These are phyloP conservation scores for Scophthalmus maximus DNA, from an alignment of 2,113 vertebrate species.

Conservation along the genomic window DNA sequence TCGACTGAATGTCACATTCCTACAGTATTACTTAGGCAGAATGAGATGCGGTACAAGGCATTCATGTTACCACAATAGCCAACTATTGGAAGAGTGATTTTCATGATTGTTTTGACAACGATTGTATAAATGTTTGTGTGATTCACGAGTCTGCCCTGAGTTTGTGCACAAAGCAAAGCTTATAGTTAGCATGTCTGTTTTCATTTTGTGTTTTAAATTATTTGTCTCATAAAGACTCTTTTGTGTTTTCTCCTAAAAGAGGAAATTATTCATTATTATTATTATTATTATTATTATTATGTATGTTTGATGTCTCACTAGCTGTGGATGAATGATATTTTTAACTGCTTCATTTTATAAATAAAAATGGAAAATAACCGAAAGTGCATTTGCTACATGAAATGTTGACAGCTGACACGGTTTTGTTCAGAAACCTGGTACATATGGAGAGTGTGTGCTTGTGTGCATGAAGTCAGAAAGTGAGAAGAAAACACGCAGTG, in stretches of 20 bases:
- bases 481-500: conserved; percentile 43
- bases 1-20: conserved; percentile 12
- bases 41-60: conserved; percentile 16
- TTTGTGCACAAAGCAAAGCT: conserved; percentile 39
- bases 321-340: conserved; percentile 38
- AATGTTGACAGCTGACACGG: background rate
- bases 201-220: conserved; percentile 86
- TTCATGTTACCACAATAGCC: conserved; percentile 19
- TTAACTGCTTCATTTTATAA: conserved; percentile 64
- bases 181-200: conserved; percentile 34
- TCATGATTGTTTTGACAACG: conserved; percentile 37
- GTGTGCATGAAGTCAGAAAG: background rate
- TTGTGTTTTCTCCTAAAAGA: conserved; percentile 82
- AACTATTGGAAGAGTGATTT: conserved; percentile 26
- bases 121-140: conserved; percentile 41
- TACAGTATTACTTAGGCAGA: background rate
- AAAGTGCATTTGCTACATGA: conserved; percentile 9
- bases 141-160: conserved; percentile 14
- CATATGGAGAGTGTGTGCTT: background rate
- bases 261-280: conserved; percentile 56
- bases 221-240: conserved; percentile 89
- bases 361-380: conserved; percentile 46
- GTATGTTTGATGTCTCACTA: conserved; percentile 36
- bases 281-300: conserved; percentile 33
- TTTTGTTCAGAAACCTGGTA: conserved; percentile 10